Conservation (phyloP, 2,797 vertebrate genomes). For the Lepus oiostolus region DNA sequence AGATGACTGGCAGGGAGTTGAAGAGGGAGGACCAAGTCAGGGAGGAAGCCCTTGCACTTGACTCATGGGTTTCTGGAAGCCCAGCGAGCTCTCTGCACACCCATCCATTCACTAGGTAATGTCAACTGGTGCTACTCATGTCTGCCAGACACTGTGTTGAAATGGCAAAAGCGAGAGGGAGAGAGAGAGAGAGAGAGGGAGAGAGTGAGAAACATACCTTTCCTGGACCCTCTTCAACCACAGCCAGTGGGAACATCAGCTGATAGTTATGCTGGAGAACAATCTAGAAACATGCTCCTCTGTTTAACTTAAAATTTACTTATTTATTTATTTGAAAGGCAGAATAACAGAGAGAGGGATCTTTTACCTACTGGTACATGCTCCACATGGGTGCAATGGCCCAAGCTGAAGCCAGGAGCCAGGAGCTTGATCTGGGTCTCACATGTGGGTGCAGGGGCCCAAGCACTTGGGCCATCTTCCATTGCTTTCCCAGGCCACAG, state of each 20-base stretch:
- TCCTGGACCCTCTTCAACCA: background rate
- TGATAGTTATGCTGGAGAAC: background rate
- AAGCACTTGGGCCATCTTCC: too few species aligned
- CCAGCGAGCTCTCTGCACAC: background rate
- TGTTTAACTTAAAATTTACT: background rate
- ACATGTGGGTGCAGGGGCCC: too few species aligned
- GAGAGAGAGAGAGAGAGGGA: background rate
- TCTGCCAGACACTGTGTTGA: background rate
- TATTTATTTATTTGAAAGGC: too few species aligned
- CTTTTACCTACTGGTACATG: too few species aligned
- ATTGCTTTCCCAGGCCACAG: too few species aligned
- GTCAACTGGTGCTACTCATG: background rate
- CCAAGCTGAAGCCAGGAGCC: too few species aligned
- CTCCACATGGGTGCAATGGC: too few species aligned
- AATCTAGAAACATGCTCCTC: slow-evolving; percentile 30
- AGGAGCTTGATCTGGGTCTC: too few species aligned
- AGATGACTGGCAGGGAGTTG: background rate
- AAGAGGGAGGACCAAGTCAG: background rate
- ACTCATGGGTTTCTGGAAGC: background rate
- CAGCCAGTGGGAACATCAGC: background rate
- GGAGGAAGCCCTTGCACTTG: background rate
- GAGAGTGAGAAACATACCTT: background rate
- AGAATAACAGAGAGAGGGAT: too few species aligned
- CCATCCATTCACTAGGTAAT: slow-evolving; percentile 39
- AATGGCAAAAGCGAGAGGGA: too few species aligned